Percentiles rank a stretch among this genome's conserved stretches.
phyloP scores from a whole-genome alignment of 2,888 invertebrate species.

The Macaria notata region DNA sequence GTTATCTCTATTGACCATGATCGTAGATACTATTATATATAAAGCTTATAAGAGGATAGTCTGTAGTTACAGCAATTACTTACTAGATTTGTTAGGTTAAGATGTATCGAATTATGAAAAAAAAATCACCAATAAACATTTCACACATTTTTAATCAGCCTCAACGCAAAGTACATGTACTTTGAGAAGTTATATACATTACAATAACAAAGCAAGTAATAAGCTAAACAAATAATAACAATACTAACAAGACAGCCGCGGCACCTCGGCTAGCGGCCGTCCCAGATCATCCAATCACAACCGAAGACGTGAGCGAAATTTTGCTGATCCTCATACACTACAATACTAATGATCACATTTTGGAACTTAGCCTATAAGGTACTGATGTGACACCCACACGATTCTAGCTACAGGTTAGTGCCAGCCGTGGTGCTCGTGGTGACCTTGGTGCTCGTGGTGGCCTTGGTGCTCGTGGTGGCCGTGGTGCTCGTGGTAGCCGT shows the following conservation, averaged over 20 bases:
- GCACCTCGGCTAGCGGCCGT: slow-evolving; percentile 19
- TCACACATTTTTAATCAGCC: slow-evolving; percentile 72
- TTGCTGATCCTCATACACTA: slow-evolving; percentile 57
- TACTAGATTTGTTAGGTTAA: too few relatives aligned
- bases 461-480: slow-evolving; percentile 45
- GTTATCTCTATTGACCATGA: too few relatives aligned
- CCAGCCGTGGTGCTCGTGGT: slow-evolving; percentile 64
- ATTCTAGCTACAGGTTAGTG: slow-evolving; percentile 54
- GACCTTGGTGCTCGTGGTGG: slow-evolving; percentile 36
- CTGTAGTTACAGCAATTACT: too few relatives aligned
- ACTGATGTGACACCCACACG: slow-evolving; percentile 58
- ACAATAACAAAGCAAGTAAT: slow-evolving; percentile 66
- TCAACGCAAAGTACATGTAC: slow-evolving; percentile 57
- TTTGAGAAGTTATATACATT: slow-evolving; percentile 55
- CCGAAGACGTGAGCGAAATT: slow-evolving; percentile 56
- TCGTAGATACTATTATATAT: too few relatives aligned
- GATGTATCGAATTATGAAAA: slow-evolving; percentile 6
- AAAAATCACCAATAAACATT: slow-evolving; percentile 45
- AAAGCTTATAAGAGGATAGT: too few relatives aligned
- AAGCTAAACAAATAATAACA: slow-evolving; percentile 76
- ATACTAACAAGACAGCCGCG: slow-evolving; percentile 51
- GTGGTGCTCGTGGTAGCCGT: slow-evolving; percentile 60
- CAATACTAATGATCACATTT: slow-evolving; percentile 80
- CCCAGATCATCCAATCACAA: slow-evolving; percentile 43
- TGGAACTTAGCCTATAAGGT: slow-evolving; percentile 79